Evolutionary conservation across 2,888 invertebrate species (phyloP), one percentile per base, ranked within the genome.

Genomic region (Abrostola triplasia): DNA sequence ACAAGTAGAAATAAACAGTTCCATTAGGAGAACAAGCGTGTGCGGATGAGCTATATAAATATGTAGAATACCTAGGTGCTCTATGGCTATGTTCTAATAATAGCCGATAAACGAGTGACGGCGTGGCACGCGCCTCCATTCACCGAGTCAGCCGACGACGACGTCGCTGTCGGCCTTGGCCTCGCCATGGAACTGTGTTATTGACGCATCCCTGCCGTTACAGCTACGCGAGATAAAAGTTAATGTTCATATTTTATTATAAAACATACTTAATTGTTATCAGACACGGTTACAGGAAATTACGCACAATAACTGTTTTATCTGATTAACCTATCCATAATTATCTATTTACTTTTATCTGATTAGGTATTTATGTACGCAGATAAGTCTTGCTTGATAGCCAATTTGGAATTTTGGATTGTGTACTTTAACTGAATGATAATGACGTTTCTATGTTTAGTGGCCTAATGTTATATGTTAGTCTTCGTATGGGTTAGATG

Each of bases 91-190:
- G 73, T 75, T 85, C 90, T 92, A 92, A 87, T 89, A 90, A 90
- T 92, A 92, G 89, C 76, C 77, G 74, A 86, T 87, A 88, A 85
- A 81, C 82, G 73, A 83, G 84, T 84, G 83, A 83, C 84, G 82
- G 58, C 82, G 82, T 81, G 83, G 84, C 87, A 90, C 90, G 92
- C 91, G 88, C 87, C 83, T 89, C 87, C 92, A 92, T 92, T 92
- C 92, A 92, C 88, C 76, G 83, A 68, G 64, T 62, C 73, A 52
- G 54, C 38, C 68, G 57, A 70, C 75, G 67, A 51, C 83, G 83
- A 83, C 85, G 87, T 85, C 82, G 85, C 80, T 82, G 79, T 70
- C 85, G 90, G 84, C 90, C 92, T 92, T 90, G 91, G 87, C 87
- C 88, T 84, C 83, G 75, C 81, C 84, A 87, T 89, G 85, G 86